Percentiles rank a stretch among this genome's conserved stretches.
These are phyloP conservation scores for Hipparchia semele DNA, from an alignment of 2,888 invertebrate genomes.

Conservation along the genomic window DNA sequence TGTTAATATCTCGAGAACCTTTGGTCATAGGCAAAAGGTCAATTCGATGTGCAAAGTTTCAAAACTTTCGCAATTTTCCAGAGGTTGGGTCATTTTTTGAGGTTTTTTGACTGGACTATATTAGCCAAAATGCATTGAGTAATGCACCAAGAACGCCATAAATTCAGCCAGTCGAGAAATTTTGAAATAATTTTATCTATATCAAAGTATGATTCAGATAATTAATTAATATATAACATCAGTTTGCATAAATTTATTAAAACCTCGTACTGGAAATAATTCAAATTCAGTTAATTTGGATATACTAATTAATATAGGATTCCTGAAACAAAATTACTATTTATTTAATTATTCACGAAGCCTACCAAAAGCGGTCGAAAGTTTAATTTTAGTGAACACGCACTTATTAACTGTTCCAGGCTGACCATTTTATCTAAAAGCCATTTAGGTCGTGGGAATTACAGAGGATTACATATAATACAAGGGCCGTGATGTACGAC, in stretches of 20 bases:
- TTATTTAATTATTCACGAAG: neutral
- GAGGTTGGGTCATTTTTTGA: too few relatives aligned
- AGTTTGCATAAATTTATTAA: neutral
- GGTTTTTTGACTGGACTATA: too few relatives aligned
- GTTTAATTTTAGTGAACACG: slow-evolving; percentile 9
- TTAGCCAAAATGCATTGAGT: too few relatives aligned
- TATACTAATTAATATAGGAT: neutral
- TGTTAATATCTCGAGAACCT: too few relatives aligned
- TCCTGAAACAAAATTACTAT: neutral
- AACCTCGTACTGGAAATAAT: neutral
- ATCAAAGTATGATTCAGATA: too few relatives aligned
- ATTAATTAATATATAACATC: neutral
- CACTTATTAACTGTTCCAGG: slow-evolving; percentile 18
- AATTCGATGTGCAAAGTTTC: too few relatives aligned
- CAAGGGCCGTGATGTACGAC: slow-evolving; percentile 31
- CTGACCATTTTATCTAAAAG: slow-evolving; percentile 38
- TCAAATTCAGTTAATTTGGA: neutral
- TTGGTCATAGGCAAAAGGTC: too few relatives aligned
- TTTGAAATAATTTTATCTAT: too few relatives aligned
- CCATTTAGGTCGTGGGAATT: slow-evolving; percentile 38
- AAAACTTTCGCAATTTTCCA: too few relatives aligned
- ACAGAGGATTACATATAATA: slow-evolving; percentile 39
- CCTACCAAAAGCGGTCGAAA: neutral
- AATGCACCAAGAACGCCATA: too few relatives aligned
- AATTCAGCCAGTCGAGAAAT: too few relatives aligned